Percentiles rank a stretch among this genome's conserved stretches.
Evolutionary conservation across 2,113 vertebrate species (phyloP).

Genomic region (Chionodraco myersi): DNA sequence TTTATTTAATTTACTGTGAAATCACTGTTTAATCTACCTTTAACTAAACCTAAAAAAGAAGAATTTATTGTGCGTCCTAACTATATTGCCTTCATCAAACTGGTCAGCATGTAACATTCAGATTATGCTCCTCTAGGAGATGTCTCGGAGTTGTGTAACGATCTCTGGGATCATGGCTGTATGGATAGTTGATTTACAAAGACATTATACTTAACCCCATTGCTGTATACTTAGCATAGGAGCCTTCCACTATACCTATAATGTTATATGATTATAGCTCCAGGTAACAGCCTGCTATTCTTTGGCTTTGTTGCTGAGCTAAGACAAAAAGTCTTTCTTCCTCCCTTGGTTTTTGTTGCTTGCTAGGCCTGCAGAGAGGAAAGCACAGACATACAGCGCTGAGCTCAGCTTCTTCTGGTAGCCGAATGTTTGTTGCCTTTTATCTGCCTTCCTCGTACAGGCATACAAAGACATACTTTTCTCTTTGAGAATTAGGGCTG

Average conservation of each 20-base stretch:
- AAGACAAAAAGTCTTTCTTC: constrained; percentile 31
- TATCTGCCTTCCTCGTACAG: constrained; percentile 24
- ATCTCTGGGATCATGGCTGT: neutral
- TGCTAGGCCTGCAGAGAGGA: constrained; percentile 2
- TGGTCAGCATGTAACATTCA: neutral
- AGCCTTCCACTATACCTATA: constrained; percentile 14
- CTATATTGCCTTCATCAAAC: neutral
- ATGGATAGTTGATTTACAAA: constrained; percentile 3
- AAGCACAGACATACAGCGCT: constrained; percentile 23
- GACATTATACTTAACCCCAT: neutral
- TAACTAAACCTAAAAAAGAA: neutral
- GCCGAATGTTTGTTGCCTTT: constrained; percentile 31
- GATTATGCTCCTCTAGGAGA: neutral
- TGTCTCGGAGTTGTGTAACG: neutral
- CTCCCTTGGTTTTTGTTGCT: constrained; percentile 9
- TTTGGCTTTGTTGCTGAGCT: constrained; percentile 37
- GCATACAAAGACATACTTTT: constrained; percentile 30
- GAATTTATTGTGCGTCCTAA: neutral
- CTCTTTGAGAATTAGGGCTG: constrained; percentile 9
- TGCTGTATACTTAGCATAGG: neutral
- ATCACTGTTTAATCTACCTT: neutral
- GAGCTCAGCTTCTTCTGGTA: constrained; percentile 45
- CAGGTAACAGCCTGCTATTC: constrained; percentile 23
- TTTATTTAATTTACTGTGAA: constrained; percentile 11
- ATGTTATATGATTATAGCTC: constrained; percentile 21